phyloP scores from a whole-genome alignment of 2,113 vertebrate genomes.

The Saimiri boliviensis region DNA sequence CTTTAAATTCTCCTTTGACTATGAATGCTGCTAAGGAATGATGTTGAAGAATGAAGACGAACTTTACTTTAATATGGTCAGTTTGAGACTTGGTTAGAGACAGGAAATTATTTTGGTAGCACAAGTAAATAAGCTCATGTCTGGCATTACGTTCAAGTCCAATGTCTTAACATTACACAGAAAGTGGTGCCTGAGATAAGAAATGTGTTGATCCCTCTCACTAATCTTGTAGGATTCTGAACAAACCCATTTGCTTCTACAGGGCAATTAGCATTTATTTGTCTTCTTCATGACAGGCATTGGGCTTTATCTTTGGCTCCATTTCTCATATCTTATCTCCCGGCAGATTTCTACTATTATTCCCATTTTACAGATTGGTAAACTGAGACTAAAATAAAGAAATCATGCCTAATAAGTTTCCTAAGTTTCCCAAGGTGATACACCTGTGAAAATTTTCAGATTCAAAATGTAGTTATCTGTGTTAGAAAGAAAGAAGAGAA shows the following conservation, averaged over 20 bases:
- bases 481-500: background rate
- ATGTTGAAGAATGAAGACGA: background rate
- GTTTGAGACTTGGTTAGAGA: conserved; percentile 6
- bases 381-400: background rate
- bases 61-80: background rate
- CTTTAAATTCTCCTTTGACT: background rate
- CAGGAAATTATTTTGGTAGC: background rate
- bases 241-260: background rate
- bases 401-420: background rate
- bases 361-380: background rate
- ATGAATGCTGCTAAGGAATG: background rate
- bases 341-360: background rate
- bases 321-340: background rate
- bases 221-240: no score
- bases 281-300: background rate
- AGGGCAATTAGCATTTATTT: background rate
- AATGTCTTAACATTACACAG: background rate
- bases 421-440: background rate
- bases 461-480: background rate
- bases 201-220: background rate
- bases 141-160: background rate
- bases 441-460: background rate
- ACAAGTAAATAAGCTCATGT: background rate
- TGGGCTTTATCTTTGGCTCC: background rate
- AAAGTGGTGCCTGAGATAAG: background rate